Base-by-base conservation (phyloP, 2,113 vertebrate species). In the Neodon shergylaensis region DNA sequence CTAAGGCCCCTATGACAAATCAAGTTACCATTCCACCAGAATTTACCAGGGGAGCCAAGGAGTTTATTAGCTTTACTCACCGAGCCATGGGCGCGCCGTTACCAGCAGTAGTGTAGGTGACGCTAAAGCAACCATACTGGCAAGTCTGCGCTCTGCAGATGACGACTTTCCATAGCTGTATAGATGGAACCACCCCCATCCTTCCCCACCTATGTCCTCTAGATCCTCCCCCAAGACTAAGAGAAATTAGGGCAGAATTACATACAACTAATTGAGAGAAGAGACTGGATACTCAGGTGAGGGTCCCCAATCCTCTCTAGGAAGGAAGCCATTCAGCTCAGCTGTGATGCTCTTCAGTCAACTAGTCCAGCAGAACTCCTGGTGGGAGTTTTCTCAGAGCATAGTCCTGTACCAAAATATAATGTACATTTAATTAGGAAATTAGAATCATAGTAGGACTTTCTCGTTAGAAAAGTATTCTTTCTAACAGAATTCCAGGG, bases 361-460 rank as follows among this genome's bases (percentile, higher is more conserved):
- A 79, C 52, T 39, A 12, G 10, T 21, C 54, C 54, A 42, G 13
- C 54, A 61, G 54, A 82, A 61, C 79, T 61, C 36, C 33, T 39
- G 52, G 26, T 26, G 36, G n/a, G 33, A 54, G 21, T 54, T 81
- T n/a, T 5, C 33, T 54, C 49, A 54, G 49, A 54, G 78, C 49
- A 54, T n/a, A 82, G 79, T 26, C 36, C 22, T 16, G 36, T 58
- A 58, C 36, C 11, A 39, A 82, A 74, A 61, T 63, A 63, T 39
- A 96, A 82, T 9, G 49, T 74, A 78, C 7, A 13, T 79, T 95
- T 19, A 90, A 77, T 92, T 87, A 92, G 84, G 88, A 84, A 78
- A 83, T 96, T 28, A 70, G 91, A 94, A 88, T 36, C 19, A 42
- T 14, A 21, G 19, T 9, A 73, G 54, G 19, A 44, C 21, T 92